phyloP scores from a whole-genome alignment of 1,140 invertebrate genomes.

The Anoplophora glabripennis region DNA sequence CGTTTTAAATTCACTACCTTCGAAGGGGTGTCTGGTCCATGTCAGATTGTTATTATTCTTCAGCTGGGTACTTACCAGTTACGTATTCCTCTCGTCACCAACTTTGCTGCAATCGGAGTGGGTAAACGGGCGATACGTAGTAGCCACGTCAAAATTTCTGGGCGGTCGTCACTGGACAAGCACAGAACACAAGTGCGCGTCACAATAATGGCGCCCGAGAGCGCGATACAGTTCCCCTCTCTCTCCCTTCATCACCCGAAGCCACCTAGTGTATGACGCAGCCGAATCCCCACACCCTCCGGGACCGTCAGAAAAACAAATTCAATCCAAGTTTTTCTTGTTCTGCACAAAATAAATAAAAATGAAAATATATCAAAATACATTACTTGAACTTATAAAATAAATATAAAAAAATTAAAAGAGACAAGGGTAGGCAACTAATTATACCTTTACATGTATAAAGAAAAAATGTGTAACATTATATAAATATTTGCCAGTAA shows the following conservation, averaged over 20 bases:
- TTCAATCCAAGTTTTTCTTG: neutral
- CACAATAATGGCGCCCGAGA: slow-evolving; percentile 58
- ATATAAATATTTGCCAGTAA: neutral
- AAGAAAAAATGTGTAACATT: too few species aligned
- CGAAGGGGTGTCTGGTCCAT: slow-evolving; percentile 53
- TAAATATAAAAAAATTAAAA: neutral
- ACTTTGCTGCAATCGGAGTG: slow-evolving; percentile 88
- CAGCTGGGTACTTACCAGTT: slow-evolving; percentile 81
- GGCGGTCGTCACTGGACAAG: slow-evolving; percentile 82
- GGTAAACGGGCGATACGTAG: slow-evolving; percentile 88
- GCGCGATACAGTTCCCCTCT: slow-evolving; percentile 22
- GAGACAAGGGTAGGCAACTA: too few species aligned
- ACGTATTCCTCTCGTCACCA: slow-evolving; percentile 89
- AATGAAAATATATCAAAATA: neutral
- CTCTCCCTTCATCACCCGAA: slow-evolving; percentile 15
- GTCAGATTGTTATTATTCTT: slow-evolving; percentile 65
- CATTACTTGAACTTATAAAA: neutral
- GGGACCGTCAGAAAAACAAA: neutral
- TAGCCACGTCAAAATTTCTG: slow-evolving; percentile 90
- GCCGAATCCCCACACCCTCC: neutral
- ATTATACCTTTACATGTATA: too few species aligned
- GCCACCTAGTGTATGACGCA: slow-evolving; percentile 35
- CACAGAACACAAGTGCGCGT: slow-evolving; percentile 62
- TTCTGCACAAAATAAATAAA: slow-evolving; percentile 1
- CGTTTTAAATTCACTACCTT: slow-evolving; percentile 37